These are phyloP conservation scores for Sebastes glaucus DNA, from an alignment of 2,797 vertebrate species.

Conservation along the genomic window DNA sequence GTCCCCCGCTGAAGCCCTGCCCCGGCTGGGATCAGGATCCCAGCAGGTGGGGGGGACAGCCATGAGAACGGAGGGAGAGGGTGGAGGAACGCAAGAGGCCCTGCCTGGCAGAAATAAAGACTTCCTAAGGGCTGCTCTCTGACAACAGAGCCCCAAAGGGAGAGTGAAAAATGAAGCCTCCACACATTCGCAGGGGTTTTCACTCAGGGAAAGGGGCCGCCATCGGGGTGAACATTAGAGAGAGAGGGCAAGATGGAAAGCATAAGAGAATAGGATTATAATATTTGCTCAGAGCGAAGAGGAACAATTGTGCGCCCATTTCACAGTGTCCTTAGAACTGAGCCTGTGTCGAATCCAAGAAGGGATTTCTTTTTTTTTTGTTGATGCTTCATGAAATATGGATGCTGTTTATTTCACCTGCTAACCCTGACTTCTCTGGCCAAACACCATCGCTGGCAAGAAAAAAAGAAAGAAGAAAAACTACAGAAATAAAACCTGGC, in stretches of 20 bases:
- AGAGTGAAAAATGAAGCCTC: conserved; percentile 96
- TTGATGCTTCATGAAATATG: conserved; percentile 76
- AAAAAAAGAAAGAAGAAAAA: conserved; percentile 42
- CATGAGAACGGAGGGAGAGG: conserved; percentile 97
- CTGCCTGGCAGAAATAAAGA: conserved; percentile 99
- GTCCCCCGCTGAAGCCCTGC: conserved; percentile 97
- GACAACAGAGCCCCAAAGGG: conserved; percentile 93
- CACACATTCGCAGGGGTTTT: conserved; percentile 85
- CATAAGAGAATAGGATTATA: conserved; percentile 85
- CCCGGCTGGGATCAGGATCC: conserved; percentile 98
- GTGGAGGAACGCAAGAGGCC: conserved; percentile 98
- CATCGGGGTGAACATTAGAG: conserved; percentile 72
- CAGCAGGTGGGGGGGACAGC: conserved; percentile 99
- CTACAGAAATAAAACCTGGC: conserved; percentile 68
- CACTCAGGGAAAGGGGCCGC: conserved; percentile 82
- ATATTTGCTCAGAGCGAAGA: conserved; percentile 80
- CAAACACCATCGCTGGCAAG: conserved; percentile 51
- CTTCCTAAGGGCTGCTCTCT: conserved; percentile 98
- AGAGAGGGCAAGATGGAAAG: conserved; percentile 78
- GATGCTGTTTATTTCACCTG: conserved; percentile 79
- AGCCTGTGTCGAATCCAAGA: conserved; percentile 73
- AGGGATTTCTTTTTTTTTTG: conserved; percentile 21
- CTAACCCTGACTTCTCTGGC: conserved; percentile 65
- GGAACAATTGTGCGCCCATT: conserved; percentile 74
- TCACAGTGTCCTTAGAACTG: conserved; percentile 72